phyloP scores from a whole-genome alignment of 2,888 invertebrate genomes.

The Apamea crenata region DNA sequence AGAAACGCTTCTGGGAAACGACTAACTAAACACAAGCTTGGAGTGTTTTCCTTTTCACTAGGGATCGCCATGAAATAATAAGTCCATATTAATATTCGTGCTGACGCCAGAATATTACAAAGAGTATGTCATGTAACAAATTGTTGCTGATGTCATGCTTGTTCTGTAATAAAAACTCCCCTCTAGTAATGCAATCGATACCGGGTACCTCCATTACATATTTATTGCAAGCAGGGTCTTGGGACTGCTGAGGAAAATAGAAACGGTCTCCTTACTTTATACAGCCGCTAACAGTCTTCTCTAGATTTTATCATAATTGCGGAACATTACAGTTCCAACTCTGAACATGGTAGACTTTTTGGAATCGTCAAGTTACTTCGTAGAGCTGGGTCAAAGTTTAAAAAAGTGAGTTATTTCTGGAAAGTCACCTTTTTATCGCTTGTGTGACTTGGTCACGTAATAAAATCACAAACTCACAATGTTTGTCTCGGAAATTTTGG shows the following conservation, averaged over 20 bases:
- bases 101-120: constrained; percentile 41
- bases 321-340: constrained; percentile 2
- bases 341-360: constrained; percentile 1
- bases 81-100: constrained; percentile 35
- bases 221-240: constrained; percentile 82
- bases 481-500: neutral
- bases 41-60: constrained; percentile 27
- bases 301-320: constrained; percentile 67
- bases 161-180: constrained; percentile 79
- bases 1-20: constrained; percentile 26
- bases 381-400: neutral
- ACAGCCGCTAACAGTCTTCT: constrained; percentile 60
- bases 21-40: constrained; percentile 3
- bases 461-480: constrained; percentile 1
- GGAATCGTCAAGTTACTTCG: neutral
- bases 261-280: constrained; percentile 70
- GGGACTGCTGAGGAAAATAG: constrained; percentile 76
- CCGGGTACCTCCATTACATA: constrained; percentile 82
- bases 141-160: constrained; percentile 81
- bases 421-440: neutral
- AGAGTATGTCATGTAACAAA: constrained; percentile 55
- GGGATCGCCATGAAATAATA: constrained; percentile 32
- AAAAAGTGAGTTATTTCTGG: neutral
- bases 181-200: constrained; percentile 82
- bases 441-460: constrained; percentile 8